Conservation (phyloP, 1,140 invertebrate species). For the Aplysia californica region DNA sequence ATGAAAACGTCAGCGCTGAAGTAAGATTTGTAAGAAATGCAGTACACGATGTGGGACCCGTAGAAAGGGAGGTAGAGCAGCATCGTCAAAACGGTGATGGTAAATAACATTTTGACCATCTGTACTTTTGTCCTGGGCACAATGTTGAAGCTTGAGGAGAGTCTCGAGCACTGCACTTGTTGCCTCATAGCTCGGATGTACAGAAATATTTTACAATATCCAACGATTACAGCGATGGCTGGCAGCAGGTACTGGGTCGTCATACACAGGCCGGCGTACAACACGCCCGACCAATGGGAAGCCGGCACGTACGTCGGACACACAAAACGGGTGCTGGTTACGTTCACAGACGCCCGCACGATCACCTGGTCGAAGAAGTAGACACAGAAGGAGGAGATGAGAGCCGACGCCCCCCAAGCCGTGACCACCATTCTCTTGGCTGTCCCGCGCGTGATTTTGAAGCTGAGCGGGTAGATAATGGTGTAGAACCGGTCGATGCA, state of each 20-base stretch:
- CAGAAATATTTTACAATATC: slow-evolving; percentile 41
- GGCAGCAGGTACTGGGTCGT: slow-evolving; percentile 41
- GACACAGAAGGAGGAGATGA: slow-evolving; percentile 38
- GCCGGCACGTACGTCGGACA: slow-evolving; percentile 43
- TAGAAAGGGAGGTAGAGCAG: slow-evolving; percentile 41
- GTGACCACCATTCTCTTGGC: slow-evolving; percentile 50
- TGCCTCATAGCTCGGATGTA: slow-evolving; percentile 46
- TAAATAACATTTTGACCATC: slow-evolving; percentile 56
- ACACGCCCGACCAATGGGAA: slow-evolving; percentile 30
- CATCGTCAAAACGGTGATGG: slow-evolving; percentile 34
- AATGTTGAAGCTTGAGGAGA: slow-evolving; percentile 41
- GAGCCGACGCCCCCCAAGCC: slow-evolving; percentile 36
- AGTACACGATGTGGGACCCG: slow-evolving; percentile 29
- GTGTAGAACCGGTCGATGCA: slow-evolving; percentile 59
- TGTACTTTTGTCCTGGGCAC: slow-evolving; percentile 59
- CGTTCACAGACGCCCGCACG: neutral
- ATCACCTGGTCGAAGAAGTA: slow-evolving; percentile 43
- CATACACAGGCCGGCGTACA: slow-evolving; percentile 37
- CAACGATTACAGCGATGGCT: slow-evolving; percentile 26
- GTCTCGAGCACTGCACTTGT: neutral
- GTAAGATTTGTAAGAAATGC: neutral
- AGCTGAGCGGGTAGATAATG: slow-evolving; percentile 59
- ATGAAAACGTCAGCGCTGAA: slow-evolving; percentile 32
- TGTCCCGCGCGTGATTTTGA: slow-evolving; percentile 56
- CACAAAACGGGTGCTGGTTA: neutral